These are phyloP conservation scores for Nibea coibor DNA, from an alignment of 2,113 vertebrate species.

Conservation along the genomic window DNA sequence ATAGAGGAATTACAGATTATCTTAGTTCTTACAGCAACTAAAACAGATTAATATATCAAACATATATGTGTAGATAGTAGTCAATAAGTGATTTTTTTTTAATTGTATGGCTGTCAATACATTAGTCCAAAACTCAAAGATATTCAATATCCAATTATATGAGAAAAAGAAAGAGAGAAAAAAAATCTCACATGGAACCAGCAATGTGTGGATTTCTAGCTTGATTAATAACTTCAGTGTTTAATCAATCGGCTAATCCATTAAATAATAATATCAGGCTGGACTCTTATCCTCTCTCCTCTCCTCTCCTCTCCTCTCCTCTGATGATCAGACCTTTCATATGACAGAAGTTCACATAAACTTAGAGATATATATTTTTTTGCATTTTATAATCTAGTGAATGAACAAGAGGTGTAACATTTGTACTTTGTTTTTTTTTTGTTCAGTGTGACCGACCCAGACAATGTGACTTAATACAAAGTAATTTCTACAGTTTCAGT, in stretches of 20 bases:
- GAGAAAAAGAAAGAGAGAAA: background rate
- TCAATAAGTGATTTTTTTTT: background rate
- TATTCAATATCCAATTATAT: background rate
- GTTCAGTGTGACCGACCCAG: background rate
- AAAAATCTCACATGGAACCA: background rate
- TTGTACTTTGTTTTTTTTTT: background rate
- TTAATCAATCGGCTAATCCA: background rate
- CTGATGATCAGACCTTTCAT: too few species aligned
- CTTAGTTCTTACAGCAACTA: background rate
- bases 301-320: background rate
- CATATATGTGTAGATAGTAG: background rate
- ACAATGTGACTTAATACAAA: background rate
- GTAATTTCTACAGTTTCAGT: background rate
- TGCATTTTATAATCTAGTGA: too few species aligned
- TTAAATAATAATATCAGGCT: background rate
- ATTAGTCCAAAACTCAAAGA: background rate
- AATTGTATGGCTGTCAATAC: background rate
- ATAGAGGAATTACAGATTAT: too few species aligned
- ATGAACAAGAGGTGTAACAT: too few species aligned
- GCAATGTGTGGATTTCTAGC: background rate
- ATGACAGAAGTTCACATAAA: background rate
- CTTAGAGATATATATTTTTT: background rate
- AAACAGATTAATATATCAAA: too few species aligned
- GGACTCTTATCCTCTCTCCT: too few species aligned
- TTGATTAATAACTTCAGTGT: background rate